phyloP scores from a whole-genome alignment of 2,888 invertebrate genomes.

The Creontiades dilutus region DNA sequence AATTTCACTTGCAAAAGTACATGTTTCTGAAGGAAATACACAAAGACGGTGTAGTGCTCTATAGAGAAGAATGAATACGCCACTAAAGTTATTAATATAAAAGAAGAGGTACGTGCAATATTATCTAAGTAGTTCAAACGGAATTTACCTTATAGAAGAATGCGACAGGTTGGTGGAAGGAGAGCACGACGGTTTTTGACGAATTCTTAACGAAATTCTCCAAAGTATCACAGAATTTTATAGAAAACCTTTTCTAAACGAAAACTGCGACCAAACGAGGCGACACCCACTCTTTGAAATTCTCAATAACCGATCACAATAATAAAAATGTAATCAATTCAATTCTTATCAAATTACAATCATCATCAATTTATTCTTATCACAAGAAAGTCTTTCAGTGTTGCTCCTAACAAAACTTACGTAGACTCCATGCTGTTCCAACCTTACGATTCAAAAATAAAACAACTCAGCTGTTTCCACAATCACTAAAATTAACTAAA shows the following conservation, averaged over 20 bases:
- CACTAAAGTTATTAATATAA: too few species aligned
- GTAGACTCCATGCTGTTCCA: too few species aligned
- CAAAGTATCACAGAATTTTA: neutral
- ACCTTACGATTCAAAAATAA: too few species aligned
- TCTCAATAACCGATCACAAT: slow-evolving; percentile 31
- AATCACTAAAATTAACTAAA: too few species aligned
- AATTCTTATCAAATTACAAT: slow-evolving; percentile 12
- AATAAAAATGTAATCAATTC: slow-evolving; percentile 37
- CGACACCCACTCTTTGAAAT: neutral
- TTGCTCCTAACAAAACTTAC: neutral
- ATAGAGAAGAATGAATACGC: too few species aligned
- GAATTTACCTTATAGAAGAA: neutral
- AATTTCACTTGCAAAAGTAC: too few species aligned
- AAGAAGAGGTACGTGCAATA: neutral
- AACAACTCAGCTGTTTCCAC: too few species aligned
- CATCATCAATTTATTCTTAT: slow-evolving; percentile 35
- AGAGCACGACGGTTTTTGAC: neutral
- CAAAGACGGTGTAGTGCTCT: too few species aligned
- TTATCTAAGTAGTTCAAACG: neutral
- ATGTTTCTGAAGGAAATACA: too few species aligned
- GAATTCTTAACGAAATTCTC: neutral
- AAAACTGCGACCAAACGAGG: neutral
- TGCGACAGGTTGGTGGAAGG: slow-evolving; percentile 48
- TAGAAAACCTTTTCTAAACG: neutral
- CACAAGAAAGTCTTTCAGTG: neutral